These are phyloP conservation scores for Rissa tridactyla DNA, from an alignment of 2,113 vertebrate genomes.

Conservation along the genomic window DNA sequence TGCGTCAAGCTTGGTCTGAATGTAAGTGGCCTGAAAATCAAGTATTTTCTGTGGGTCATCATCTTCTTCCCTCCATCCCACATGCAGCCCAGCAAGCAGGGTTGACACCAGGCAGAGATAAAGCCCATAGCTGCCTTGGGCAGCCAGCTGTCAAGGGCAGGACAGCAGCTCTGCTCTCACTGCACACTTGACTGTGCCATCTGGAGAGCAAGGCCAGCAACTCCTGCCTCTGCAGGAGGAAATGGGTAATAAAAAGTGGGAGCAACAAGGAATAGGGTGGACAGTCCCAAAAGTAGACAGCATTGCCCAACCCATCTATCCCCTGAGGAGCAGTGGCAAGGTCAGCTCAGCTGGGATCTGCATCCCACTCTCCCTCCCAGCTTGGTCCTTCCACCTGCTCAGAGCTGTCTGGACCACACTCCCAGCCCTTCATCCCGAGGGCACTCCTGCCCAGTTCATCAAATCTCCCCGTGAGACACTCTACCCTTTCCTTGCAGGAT, in stretches of 20 bases:
- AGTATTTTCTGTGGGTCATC: background rate
- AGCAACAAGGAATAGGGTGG: background rate
- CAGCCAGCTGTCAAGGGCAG: background rate
- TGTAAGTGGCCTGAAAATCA: background rate
- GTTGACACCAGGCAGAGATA: background rate
- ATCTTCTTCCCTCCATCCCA: background rate
- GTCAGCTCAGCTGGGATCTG: background rate
- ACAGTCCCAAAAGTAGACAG: background rate
- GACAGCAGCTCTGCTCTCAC: background rate
- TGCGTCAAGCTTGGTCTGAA: background rate
- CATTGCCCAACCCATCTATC: background rate
- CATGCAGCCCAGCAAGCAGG: background rate
- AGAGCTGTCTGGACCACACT: background rate
- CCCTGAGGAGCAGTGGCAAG: background rate
- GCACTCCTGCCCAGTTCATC: background rate
- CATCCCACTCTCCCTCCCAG: background rate
- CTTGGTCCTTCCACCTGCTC: background rate
- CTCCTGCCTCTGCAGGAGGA: background rate
- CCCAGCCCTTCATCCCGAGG: background rate
- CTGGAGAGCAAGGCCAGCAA: background rate
- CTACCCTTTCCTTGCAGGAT: background rate
- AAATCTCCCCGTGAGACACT: background rate
- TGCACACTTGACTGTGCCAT: background rate
- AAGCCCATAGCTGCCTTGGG: background rate
- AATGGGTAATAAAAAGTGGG: background rate